These are phyloP conservation scores for Microctenopoma steveboyesi DNA, from an alignment of 2,797 vertebrate species.

Conservation along the genomic window DNA sequence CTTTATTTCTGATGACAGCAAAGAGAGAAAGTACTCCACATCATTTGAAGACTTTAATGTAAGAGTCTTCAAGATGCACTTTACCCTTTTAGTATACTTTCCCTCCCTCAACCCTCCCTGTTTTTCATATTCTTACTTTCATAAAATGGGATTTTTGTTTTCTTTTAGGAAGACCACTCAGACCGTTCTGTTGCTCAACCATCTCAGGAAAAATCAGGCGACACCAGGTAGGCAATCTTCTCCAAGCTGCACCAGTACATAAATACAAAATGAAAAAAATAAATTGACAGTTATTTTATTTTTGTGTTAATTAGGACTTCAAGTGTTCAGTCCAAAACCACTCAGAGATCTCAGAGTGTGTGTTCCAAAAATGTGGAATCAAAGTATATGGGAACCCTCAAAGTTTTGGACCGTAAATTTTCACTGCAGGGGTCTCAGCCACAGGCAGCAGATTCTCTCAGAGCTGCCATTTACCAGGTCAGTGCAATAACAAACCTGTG, in stretches of 20 bases:
- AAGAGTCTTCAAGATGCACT: constrained; percentile 22
- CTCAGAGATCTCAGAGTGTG: constrained; percentile 72
- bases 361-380: constrained; percentile 76
- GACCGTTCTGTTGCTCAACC: constrained; percentile 31
- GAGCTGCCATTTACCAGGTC: constrained; percentile 94
- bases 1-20: constrained; percentile 65
- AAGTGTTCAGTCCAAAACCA: constrained; percentile 63
- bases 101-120: too few species aligned
- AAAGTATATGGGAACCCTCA: constrained; percentile 89
- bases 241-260: not conserved
- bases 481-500: constrained; percentile 17
- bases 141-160: constrained; percentile 16
- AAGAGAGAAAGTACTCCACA: constrained; percentile 64
- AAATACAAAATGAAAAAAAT: not conserved
- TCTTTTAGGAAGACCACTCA: constrained; percentile 58
- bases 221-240: constrained; percentile 64
- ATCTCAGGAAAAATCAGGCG: constrained; percentile 52
- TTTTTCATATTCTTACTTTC: not conserved
- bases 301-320: constrained; percentile 72
- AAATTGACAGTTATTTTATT: not conserved
- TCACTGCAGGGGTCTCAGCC: constrained; percentile 76
- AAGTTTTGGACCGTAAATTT: constrained; percentile 85
- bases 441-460: constrained; percentile 83
- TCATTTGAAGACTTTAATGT: constrained; percentile 77
- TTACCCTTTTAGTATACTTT: not conserved